Evolutionary conservation across 2,113 vertebrate genomes (phyloP).

Genomic region (Lycaon pictus): DNA sequence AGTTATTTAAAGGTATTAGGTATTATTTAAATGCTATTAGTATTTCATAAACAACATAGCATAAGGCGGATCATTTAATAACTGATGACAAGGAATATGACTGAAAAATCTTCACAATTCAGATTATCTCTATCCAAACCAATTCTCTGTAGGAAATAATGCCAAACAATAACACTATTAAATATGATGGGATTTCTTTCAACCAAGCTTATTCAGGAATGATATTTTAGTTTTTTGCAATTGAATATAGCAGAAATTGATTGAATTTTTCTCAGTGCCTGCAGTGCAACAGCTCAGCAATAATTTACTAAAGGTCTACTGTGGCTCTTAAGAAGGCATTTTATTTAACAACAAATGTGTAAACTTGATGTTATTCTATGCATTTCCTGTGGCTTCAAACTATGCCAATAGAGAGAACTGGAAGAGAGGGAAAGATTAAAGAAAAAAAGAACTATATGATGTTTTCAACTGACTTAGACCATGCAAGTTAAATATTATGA

Average conservation of each 20-base stretch:
- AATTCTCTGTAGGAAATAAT: constrained; percentile 53
- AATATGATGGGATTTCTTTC: constrained; percentile 61
- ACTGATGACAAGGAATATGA: not conserved
- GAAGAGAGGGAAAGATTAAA: not conserved
- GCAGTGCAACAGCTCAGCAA: constrained; percentile 21
- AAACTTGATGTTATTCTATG: constrained; percentile 48
- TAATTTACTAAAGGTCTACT: constrained; percentile 57
- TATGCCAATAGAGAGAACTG: not conserved
- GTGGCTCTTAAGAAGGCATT: constrained; percentile 60
- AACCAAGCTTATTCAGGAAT: constrained; percentile 56
- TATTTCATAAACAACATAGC: not conserved
- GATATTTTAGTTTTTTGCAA: constrained; percentile 17
- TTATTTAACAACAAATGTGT: constrained; percentile 62
- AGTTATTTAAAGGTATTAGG: constrained; percentile 20
- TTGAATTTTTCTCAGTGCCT: constrained; percentile 51
- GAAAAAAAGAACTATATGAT: not conserved
- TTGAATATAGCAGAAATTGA: constrained; percentile 60
- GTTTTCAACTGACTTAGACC: not conserved
- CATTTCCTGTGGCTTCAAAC: constrained; percentile 41
- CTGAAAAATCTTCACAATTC: not conserved
- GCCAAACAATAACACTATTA: constrained; percentile 13
- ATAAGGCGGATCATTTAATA: constrained; percentile 9
- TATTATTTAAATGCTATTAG: not conserved
- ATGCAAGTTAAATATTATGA: constrained; percentile 9
- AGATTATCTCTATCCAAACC: constrained; percentile 34